These are phyloP conservation scores for Ichneumon xanthorius DNA, from an alignment of 2,888 invertebrate species.

Conservation along the genomic window DNA sequence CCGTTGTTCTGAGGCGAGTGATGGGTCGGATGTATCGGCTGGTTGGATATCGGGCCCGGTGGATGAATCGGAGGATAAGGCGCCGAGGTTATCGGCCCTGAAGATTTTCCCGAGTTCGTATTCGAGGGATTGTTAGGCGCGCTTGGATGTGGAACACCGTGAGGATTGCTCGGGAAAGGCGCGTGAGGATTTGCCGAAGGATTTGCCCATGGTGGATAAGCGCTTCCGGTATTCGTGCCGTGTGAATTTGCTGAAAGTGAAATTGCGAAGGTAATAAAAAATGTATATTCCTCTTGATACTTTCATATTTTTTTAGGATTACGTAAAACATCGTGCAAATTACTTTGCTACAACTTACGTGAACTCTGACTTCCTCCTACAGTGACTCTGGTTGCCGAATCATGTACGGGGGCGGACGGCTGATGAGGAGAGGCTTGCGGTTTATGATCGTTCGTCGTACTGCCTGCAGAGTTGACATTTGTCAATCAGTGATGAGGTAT, in stretches of 20 bases:
- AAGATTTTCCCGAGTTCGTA: slow-evolving; percentile 13
- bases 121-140: background rate
- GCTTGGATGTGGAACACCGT: slow-evolving; percentile 23
- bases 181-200: slow-evolving; percentile 59
- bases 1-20: background rate
- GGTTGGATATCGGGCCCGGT: slow-evolving; percentile 51
- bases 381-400: slow-evolving; percentile 40
- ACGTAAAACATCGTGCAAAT: background rate
- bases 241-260: slow-evolving; percentile 24
- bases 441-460: slow-evolving; percentile 34
- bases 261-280: background rate
- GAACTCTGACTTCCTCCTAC: slow-evolving; percentile 41
- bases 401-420: slow-evolving; percentile 52
- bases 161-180: slow-evolving; percentile 21
- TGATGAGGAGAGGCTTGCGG: slow-evolving; percentile 49
- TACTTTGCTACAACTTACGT: slow-evolving; percentile 25
- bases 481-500: background rate
- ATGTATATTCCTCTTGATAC: background rate
- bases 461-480: slow-evolving; percentile 9
- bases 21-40: slow-evolving; percentile 27
- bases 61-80: slow-evolving; percentile 63
- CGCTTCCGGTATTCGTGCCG: slow-evolving; percentile 17
- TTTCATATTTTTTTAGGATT: background rate
- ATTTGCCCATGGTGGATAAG: slow-evolving; percentile 65
- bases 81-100: slow-evolving; percentile 29